Conservation (phyloP, 2,113 vertebrate genomes). For the Arvicanthis niloticus region DNA sequence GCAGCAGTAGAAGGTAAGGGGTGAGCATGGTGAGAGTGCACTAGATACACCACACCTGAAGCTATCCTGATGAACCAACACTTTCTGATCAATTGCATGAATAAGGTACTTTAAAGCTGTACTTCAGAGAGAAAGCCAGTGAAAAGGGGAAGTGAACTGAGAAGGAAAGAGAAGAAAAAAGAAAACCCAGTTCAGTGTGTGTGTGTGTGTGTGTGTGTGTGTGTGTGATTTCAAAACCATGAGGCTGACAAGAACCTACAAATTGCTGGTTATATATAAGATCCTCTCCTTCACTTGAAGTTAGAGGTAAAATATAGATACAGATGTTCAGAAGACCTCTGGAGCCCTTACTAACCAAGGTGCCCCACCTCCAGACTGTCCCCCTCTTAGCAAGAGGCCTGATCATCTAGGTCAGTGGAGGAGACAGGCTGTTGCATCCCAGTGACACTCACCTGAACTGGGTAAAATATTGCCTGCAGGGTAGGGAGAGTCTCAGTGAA, state of each 20-base stretch:
- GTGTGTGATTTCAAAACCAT: conserved; percentile 31
- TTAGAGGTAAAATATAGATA: conserved; percentile 4
- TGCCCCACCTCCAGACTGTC: background rate
- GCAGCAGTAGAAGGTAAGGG: background rate
- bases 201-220: too few species aligned
- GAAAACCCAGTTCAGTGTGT: background rate
- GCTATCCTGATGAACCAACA: background rate
- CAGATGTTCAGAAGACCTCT: background rate
- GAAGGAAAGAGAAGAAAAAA: background rate
- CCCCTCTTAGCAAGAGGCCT: background rate
- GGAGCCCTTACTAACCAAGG: background rate
- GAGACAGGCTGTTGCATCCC: background rate
- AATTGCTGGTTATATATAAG: background rate
- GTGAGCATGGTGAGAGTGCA: background rate
- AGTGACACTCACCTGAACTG: conserved; percentile 92
- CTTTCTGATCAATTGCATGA: background rate
- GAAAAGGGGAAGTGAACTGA: too few species aligned
- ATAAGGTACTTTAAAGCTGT: background rate
- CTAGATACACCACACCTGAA: background rate
- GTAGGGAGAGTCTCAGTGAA: conserved; percentile 97
- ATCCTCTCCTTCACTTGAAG: background rate
- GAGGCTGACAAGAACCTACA: background rate
- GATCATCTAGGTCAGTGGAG: background rate
- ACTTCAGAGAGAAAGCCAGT: background rate
- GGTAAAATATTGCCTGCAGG: conserved; percentile 97